Percentiles rank a stretch among this genome's conserved stretches.
Conservation (phyloP, 2,888 invertebrate genomes). For the Ophion ventricosus region DNA sequence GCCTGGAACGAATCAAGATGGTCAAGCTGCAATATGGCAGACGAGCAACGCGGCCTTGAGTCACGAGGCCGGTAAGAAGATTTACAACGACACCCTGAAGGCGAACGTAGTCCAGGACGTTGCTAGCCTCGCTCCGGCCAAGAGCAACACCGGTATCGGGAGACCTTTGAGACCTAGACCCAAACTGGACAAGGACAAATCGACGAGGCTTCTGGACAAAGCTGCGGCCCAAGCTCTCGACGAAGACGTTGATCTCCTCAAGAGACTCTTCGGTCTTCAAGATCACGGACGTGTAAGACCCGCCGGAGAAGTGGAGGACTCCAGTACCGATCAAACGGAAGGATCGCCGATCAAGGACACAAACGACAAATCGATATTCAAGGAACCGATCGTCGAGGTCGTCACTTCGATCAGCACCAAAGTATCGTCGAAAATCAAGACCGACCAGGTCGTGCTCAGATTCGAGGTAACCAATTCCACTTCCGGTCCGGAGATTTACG, state of each 20-base stretch:
- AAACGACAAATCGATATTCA: slow-evolving; percentile 62
- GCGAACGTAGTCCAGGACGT: slow-evolving; percentile 80
- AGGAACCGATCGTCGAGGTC: slow-evolving; percentile 81
- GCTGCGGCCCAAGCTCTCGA: slow-evolving; percentile 23
- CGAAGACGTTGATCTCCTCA: slow-evolving; percentile 71
- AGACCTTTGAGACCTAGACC: slow-evolving; percentile 89
- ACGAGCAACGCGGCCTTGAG: slow-evolving; percentile 45
- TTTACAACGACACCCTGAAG: slow-evolving; percentile 79
- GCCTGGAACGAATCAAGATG: slow-evolving; percentile 45
- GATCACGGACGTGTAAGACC: slow-evolving; percentile 53
- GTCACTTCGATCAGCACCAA: slow-evolving; percentile 82
- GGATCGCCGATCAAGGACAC: neutral
- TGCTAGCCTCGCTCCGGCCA: slow-evolving; percentile 90
- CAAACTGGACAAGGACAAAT: slow-evolving; percentile 81
- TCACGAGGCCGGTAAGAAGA: slow-evolving; percentile 71
- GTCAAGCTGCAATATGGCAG: slow-evolving; percentile 46
- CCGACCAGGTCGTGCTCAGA: slow-evolving; percentile 74
- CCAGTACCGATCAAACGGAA: slow-evolving; percentile 9
- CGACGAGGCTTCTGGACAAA: slow-evolving; percentile 61
- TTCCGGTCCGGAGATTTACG: slow-evolving; percentile 63
- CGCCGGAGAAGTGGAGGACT: neutral
- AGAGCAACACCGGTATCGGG: slow-evolving; percentile 91
- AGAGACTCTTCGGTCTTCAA: slow-evolving; percentile 74
- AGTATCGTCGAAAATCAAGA: slow-evolving; percentile 77
- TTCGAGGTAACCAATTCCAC: slow-evolving; percentile 75